Evolutionary conservation across 1,140 invertebrate genomes (phyloP).

Genomic region (Schlechtendalia chinensis): DNA sequence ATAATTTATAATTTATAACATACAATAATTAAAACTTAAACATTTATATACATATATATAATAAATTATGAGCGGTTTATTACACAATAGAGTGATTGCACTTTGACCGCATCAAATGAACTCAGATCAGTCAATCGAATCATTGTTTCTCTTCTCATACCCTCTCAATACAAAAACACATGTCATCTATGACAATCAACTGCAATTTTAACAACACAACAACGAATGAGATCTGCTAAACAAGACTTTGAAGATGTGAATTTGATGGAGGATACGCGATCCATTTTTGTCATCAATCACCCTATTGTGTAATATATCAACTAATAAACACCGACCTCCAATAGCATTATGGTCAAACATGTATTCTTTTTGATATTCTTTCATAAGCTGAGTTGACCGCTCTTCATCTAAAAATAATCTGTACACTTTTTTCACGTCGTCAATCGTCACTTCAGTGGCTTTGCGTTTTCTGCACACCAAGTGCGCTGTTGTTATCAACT

Average conservation of each 20-base stretch:
- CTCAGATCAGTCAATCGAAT: too few species aligned
- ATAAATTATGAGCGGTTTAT: background rate
- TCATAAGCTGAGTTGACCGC: constrained; percentile 87
- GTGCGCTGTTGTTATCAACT: constrained; percentile 93
- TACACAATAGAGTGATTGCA: too few species aligned
- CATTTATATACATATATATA: background rate
- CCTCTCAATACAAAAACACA: background rate
- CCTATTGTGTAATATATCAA: too few species aligned
- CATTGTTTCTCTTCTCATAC: too few species aligned
- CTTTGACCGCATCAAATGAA: too few species aligned
- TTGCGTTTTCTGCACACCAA: constrained; percentile 81
- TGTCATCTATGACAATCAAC: background rate
- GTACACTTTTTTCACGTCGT: constrained; percentile 94
- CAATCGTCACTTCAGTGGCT: constrained; percentile 78
- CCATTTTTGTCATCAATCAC: too few species aligned
- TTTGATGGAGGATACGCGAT: too few species aligned
- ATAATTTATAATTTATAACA: background rate
- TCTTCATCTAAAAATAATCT: constrained; percentile 91
- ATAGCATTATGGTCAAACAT: constrained; percentile 70
- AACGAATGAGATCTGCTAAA: too few species aligned
- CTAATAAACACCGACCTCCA: background rate
- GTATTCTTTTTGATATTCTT: constrained; percentile 94
- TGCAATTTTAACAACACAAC: background rate
- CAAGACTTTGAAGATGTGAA: too few species aligned
- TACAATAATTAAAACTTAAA: background rate